Conservation (phyloP, 2,797 vertebrate species). For the Platalea minor region DNA sequence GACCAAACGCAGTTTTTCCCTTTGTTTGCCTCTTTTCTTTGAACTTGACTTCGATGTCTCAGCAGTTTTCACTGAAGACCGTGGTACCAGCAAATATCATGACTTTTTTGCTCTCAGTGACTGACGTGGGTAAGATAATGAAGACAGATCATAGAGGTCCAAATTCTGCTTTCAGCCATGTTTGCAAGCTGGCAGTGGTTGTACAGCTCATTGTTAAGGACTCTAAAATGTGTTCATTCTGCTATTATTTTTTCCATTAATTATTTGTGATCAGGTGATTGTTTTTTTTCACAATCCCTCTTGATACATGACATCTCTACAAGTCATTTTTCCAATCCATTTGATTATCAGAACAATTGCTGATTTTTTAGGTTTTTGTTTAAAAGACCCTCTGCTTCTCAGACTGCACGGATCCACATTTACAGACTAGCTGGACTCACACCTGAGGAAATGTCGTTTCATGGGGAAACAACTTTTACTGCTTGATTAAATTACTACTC, state of each 20-base stretch:
- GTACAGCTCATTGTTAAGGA: not conserved
- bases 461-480: not conserved
- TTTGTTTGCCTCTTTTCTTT: conserved; percentile 5
- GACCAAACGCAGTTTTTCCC: not conserved
- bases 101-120: not conserved
- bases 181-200: not conserved
- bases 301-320: not conserved
- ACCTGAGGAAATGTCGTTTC: not conserved
- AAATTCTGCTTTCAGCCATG: not conserved
- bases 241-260: not conserved
- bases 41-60: not conserved
- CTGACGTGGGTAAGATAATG: not conserved
- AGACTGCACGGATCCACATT: fast-evolving
- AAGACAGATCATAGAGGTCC: not conserved
- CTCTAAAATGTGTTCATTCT: not conserved
- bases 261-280: not conserved
- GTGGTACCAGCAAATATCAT: not conserved
- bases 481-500: not conserved
- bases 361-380: not conserved
- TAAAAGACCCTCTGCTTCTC: not conserved
- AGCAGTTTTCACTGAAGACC: not conserved
- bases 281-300: not conserved
- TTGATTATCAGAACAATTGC: not conserved
- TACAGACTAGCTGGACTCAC: not conserved
- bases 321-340: not conserved